Evolutionary conservation across 2,888 invertebrate genomes (phyloP).

Genomic region (Rhaphigaster nebulosa): DNA sequence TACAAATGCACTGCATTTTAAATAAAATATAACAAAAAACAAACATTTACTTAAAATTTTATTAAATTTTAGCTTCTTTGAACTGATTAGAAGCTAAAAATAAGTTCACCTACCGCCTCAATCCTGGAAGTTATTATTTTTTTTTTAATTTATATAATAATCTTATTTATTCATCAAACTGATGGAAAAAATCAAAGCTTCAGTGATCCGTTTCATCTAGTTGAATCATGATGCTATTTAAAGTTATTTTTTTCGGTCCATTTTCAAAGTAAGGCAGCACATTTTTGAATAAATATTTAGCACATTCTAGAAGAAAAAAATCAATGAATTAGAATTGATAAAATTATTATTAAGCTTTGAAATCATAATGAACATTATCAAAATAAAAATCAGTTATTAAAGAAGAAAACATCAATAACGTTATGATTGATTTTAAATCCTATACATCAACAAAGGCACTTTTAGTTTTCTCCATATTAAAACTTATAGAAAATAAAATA

Average conservation of each 20-base stretch:
- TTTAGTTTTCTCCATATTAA: no score
- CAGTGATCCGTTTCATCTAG: neutral
- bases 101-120: no score
- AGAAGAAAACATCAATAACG: neutral
- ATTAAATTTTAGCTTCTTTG: no score
- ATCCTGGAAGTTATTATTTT: neutral
- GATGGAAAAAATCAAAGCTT: neutral
- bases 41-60: no score
- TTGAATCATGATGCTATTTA: neutral
- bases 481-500: no score
- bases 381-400: neutral
- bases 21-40: no score
- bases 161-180: neutral
- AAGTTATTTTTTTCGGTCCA: neutral
- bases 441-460: no score
- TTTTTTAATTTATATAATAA: no score
- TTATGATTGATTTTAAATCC: no score
- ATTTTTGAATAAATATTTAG: neutral
- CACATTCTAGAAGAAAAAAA: constrained; percentile 5
- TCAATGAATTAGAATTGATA: neutral
- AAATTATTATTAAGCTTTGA: neutral
- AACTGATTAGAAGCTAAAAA: no score
- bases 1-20: neutral
- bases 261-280: constrained; percentile 38
- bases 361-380: neutral